Evolutionary conservation across 2,888 invertebrate genomes (phyloP), one percentile per base, ranked within the genome.

Genomic region (Perdita meconis): DNA sequence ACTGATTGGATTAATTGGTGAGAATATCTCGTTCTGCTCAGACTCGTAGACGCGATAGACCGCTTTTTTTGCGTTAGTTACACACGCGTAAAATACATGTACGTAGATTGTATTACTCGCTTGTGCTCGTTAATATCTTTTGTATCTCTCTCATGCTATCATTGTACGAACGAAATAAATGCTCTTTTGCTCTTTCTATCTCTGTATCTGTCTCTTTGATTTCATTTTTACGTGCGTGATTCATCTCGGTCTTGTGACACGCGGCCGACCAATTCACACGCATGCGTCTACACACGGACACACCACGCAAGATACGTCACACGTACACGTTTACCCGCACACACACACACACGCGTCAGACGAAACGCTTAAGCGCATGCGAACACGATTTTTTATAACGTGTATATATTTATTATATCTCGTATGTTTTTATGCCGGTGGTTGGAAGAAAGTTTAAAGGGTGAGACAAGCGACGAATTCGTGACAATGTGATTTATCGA

Each of bases 351-450:
- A 64, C 19, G 19, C 12, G 38, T 36, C 24, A 55, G 47, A 66
- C 5, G 38, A 69, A 51, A n/a, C n/a, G 55, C 53, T 67, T 60
- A 65, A 73, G 81, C 81, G 81, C 81, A 81, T 81, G 81, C 79
- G 79, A 73, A 80, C 66, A 76, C 72, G 55, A 72, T 64, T 44
- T 66, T 65, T 60, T 68, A 65, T 66, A 55, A 38, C 51, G 60
- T 68, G 12, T 56, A 22, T 56, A 38, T 24, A 24, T 19, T 38
- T 38, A 3, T 10, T 55, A 55, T 34, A 55, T 30, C n/a, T n/a
- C n/a, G n/a, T n/a, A n/a, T n/a, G n/a, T n/a, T n/a, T 12, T 55
- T 63, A 44, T 59, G 64, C 64, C 36, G 40, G n/a, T 44, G 42
- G 44, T 26, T 24, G 12, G 26, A 47, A 22, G 19, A 47, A 19